Base-by-base conservation (phyloP, 2,797 vertebrate genomes). In the Phrynocephalus vlangalii region DNA sequence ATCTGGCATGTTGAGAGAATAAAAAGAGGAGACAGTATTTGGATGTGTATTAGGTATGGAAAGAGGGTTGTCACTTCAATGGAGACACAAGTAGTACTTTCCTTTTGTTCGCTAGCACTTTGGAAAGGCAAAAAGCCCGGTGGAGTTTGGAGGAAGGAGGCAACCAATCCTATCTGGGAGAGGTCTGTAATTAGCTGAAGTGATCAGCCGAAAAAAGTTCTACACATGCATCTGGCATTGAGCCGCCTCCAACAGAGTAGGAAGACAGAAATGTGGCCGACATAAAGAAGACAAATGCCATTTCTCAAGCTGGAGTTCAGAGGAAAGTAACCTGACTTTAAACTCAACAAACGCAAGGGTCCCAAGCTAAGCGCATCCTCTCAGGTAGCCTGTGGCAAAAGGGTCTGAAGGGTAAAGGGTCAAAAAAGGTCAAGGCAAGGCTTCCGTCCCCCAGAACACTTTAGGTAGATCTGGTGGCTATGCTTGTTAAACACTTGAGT, bases 121-220 rank as follows among this genome's bases (percentile, higher is more conserved):
- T 84, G 8, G 88, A 24, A 80, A 0, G 72, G 72, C 5, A 67
- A 89, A 88, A 88, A 67, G 1, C 7, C 3, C 60, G 60, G 28
- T 91, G 56, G n/a, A 86, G 4, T 33, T 76, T 83, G 86, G 85
- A 6, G 60, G 73, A 89, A 87, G 89, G 88, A 93, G 68, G 56
- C 70, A 85, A 71, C 30, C 75, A 52, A 81, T 67, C 79, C 90
- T 76, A 94, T 87, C 63, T 60, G 50, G 72, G 66, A 24, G n/a
- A 91, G 89, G 67, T 75, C 70, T 88, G 85, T 82, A 91, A 79
- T 90, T 90, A 92, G 89, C 66, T 79, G 76, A 83, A 92, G 72
- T 66, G 15, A 60, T 26, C 66, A 93, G 86, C 88, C 52, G 67
- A 83, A 56, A 63, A 72, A n/a, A 33, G 22, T 78, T 89, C 80